phyloP scores from a whole-genome alignment of 2,797 vertebrate genomes.

The Pelodytes ibericus region DNA sequence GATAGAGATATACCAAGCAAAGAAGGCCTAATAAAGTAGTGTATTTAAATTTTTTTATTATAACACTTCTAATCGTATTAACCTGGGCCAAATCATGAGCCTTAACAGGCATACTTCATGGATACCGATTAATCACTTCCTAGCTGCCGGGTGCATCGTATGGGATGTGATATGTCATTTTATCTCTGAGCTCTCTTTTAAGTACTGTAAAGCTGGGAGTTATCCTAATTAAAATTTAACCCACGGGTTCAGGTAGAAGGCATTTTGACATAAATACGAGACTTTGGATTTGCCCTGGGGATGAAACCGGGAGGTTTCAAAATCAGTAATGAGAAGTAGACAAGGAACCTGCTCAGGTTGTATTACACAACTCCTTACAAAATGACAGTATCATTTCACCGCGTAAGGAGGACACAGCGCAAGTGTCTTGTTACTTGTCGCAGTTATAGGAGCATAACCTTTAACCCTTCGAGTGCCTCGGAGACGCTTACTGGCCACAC shows the following conservation, averaged over 20 bases:
- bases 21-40: no score
- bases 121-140: neutral
- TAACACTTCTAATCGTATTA: no score
- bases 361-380: slow-evolving; percentile 30
- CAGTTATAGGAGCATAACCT: neutral
- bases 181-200: neutral
- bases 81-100: no score
- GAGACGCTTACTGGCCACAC: no score
- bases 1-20: no score
- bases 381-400: slow-evolving; percentile 4
- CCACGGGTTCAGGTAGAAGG: neutral
- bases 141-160: neutral
- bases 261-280: slow-evolving; percentile 20
- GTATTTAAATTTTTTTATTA: no score
- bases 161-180: neutral
- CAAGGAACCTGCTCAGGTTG: slow-evolving; percentile 14
- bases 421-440: slow-evolving; percentile 12
- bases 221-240: slow-evolving; percentile 16
- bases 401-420: neutral
- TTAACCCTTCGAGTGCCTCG: neutral
- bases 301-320: slow-evolving; percentile 11
- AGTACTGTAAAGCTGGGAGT: neutral
- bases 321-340: neutral
- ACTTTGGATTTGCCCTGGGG: slow-evolving; percentile 12
- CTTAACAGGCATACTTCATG: neutral